phyloP scores from a whole-genome alignment of 2,888 invertebrate species.

The Calameuta pallipes region DNA sequence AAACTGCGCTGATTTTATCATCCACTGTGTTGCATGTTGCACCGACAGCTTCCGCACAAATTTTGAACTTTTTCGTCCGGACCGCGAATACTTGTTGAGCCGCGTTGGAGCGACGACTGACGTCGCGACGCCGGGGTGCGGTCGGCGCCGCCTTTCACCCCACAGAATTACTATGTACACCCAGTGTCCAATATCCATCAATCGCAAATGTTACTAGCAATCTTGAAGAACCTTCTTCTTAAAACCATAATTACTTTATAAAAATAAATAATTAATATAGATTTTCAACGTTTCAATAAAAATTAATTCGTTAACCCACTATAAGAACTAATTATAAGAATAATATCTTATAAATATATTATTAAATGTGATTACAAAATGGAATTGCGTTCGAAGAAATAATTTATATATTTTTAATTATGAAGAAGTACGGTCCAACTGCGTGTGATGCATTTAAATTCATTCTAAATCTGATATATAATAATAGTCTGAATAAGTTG shows the following conservation, averaged over 20 bases:
- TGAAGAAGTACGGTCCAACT: not conserved
- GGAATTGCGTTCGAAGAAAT: not conserved
- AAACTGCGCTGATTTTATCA: not conserved
- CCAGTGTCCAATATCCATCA: conserved; percentile 1
- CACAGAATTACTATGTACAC: conserved; percentile 16
- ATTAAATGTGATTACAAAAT: not conserved
- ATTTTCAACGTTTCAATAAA: not conserved
- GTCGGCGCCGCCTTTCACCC: conserved; percentile 48
- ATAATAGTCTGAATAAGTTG: not conserved
- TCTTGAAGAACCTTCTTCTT: not conserved
- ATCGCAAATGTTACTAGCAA: not conserved
- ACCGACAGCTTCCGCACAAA: not conserved
- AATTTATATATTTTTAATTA: not conserved
- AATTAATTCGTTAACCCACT: not conserved
- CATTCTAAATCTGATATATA: not conserved
- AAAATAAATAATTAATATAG: not conserved
- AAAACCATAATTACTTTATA: not conserved
- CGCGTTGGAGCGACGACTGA: conserved; percentile 56
- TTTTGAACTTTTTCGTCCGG: conserved; percentile 4
- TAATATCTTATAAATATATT: not conserved
- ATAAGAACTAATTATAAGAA: not conserved
- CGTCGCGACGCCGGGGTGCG: conserved; percentile 58
- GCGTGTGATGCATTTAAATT: not conserved
- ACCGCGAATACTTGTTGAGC: conserved; percentile 59
- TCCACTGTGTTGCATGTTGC: not conserved